These are phyloP conservation scores for Caenorhabditis panamensis DNA, from an alignment of 2,888 invertebrate species.

Conservation along the genomic window DNA sequence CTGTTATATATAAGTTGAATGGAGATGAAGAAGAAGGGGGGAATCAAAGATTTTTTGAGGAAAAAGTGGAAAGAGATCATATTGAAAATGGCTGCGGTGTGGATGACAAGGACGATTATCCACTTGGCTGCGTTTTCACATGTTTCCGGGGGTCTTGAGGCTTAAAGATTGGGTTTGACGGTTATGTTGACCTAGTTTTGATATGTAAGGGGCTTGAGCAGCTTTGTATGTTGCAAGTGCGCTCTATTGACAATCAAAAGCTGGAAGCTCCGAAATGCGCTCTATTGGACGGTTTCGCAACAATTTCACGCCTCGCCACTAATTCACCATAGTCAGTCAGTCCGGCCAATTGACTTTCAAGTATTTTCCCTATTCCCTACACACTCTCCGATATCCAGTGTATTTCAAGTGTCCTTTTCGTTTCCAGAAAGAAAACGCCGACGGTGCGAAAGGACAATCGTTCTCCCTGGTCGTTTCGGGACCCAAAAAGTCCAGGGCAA, in stretches of 20 bases:
- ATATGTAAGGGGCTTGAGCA: no score
- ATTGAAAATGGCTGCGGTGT: not conserved
- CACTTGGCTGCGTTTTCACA: not conserved
- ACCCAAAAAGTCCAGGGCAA: constrained; percentile 67
- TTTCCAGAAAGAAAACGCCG: constrained; percentile 70
- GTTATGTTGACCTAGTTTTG: not conserved
- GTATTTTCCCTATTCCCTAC: constrained; percentile 86
- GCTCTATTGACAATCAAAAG: not conserved
- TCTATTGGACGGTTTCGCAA: not conserved
- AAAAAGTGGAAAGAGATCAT: not conserved
- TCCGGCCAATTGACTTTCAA: constrained; percentile 87
- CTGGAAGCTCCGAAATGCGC: not conserved
- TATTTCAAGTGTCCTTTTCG: not conserved
- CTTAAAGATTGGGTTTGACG: not conserved
- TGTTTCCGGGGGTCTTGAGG: not conserved
- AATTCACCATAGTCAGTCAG: constrained; percentile 5
- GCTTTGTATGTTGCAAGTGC: not conserved
- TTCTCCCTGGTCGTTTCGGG: constrained; percentile 69
- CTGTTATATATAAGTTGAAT: constrained; percentile 8
- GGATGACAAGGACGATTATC: constrained; percentile 2
- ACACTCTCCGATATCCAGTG: no score
- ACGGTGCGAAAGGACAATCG: constrained; percentile 69
- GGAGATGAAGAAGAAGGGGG: not conserved
- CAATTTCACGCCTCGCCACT: not conserved
- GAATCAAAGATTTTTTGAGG: not conserved